Evolutionary conservation across 2,888 invertebrate species (phyloP).

Genomic region (Gastracanthus pulcherrimus): DNA sequence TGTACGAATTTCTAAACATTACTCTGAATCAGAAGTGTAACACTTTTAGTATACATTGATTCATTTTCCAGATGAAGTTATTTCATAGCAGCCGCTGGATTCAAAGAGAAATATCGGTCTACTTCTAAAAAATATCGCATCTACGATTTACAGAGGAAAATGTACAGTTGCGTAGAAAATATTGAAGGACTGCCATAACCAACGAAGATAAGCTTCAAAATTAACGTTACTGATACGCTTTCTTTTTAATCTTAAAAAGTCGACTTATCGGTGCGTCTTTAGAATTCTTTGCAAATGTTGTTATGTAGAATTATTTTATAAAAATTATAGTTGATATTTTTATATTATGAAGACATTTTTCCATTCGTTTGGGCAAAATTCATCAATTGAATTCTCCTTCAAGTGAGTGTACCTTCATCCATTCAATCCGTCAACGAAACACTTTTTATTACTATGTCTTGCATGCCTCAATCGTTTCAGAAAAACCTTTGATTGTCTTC

Average conservation of each 20-base stretch:
- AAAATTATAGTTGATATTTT: conserved; percentile 46
- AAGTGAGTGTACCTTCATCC: not conserved
- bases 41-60: not conserved
- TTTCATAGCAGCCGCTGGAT: conserved; percentile 12
- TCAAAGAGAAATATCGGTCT: conserved; percentile 41
- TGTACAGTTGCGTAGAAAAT: conserved; percentile 54
- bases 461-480: not conserved
- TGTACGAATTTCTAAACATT: too few relatives aligned
- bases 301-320: conserved; percentile 19
- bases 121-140: conserved; percentile 43
- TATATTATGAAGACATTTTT: not conserved
- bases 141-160: conserved; percentile 50
- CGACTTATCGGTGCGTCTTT: not conserved
- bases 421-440: not conserved
- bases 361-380: not conserved
- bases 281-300: not conserved
- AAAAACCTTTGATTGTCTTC: not conserved
- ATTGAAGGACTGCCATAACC: conserved; percentile 39
- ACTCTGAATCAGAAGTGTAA: not conserved
- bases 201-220: conserved; percentile 34
- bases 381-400: not conserved
- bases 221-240: conserved; percentile 11
- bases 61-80: not conserved
- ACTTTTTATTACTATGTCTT: not conserved
- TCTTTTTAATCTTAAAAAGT: conserved; percentile 50